Base-by-base conservation (phyloP, 2,888 invertebrate species). In the Parasteatoda lunata region DNA sequence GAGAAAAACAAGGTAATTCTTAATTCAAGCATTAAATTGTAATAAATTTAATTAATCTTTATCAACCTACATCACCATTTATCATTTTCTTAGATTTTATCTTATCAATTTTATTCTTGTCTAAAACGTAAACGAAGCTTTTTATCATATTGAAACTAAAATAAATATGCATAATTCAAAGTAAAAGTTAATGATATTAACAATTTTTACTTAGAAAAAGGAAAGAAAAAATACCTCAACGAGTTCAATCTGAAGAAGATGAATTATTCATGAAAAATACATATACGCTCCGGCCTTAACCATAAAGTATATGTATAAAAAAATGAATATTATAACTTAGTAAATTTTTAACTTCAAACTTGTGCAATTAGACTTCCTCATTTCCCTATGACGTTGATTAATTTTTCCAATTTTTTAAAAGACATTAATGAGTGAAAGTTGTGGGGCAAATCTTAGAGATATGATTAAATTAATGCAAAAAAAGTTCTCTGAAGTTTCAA, bases 301-400 rank as follows among this genome's bases (percentile, higher is more conserved):
- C 30, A 30, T 30, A 30, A 30, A 30, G 30, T 30, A 30, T 30
- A 30, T 30, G 2, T 30, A 30, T 30, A 30, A 30, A 30, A 30
- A 30, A 30, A 30, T 0, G 30, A 30, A 30, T 30, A 30, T 30
- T 30, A 30, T 30, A 30, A 30, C 30, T 30, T 30, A 30, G 30
- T 30, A n/a, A 59, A 59, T 59, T 59, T 59, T 59, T 59, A 13
- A 59, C 11, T 59, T 1, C 8, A 59, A 59, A 59, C 59, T 59
- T 59, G 59, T 4, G 59, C 59, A 59, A 59, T 59, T 59, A 59
- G 59, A 59, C 59, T 59, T 9, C 59, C 59, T 59, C 59, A 59
- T 59, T 59, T 59, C 59, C 9, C 59, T 77, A 51, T 66, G 77
- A 77, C 66, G 77, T 49, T 51, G 77, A 77, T 77, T 77, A 77